Conservation (phyloP, 2,888 invertebrate genomes). For the Polydrusus pterygomalis region DNA sequence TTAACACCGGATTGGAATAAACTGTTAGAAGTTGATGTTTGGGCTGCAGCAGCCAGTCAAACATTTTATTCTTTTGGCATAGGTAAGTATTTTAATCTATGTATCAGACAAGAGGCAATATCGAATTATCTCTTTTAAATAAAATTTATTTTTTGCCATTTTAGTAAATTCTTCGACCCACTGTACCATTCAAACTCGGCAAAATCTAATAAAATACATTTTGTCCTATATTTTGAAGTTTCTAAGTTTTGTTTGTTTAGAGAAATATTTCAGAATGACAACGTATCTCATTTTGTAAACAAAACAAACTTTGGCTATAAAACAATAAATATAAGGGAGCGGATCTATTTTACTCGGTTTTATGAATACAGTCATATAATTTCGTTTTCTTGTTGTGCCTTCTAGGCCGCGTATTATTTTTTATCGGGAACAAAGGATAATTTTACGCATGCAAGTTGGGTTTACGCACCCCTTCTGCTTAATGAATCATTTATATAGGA, state of each 20-base stretch:
- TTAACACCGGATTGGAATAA: slow-evolving; percentile 83
- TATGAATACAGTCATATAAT: slow-evolving; percentile 20
- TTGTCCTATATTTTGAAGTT: slow-evolving; percentile 15
- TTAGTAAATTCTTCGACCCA: background rate
- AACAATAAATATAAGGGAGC: slow-evolving; percentile 13
- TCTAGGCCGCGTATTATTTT: background rate
- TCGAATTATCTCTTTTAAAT: no score
- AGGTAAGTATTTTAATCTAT: slow-evolving; percentile 63
- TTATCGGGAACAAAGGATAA: slow-evolving; percentile 15
- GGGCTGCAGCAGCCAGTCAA: slow-evolving; percentile 90
- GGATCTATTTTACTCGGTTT: slow-evolving; percentile 18
- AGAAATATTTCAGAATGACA: background rate
- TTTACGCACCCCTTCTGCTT: slow-evolving; percentile 19
- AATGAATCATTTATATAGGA: slow-evolving; percentile 25
- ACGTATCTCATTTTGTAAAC: slow-evolving; percentile 17
- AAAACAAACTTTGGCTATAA: slow-evolving; percentile 18
- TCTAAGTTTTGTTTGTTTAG: slow-evolving; percentile 13
- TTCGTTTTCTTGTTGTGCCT: background rate
- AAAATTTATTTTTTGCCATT: no score
- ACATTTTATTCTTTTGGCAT: slow-evolving; percentile 89
- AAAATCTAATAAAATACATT: background rate
- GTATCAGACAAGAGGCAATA: no score
- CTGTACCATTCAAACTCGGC: background rate
- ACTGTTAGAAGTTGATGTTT: slow-evolving; percentile 80
- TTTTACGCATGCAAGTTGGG: slow-evolving; percentile 18